These are phyloP conservation scores for Sinotaia quadrata DNA, from an alignment of 2,888 invertebrate genomes.

Conservation along the genomic window DNA sequence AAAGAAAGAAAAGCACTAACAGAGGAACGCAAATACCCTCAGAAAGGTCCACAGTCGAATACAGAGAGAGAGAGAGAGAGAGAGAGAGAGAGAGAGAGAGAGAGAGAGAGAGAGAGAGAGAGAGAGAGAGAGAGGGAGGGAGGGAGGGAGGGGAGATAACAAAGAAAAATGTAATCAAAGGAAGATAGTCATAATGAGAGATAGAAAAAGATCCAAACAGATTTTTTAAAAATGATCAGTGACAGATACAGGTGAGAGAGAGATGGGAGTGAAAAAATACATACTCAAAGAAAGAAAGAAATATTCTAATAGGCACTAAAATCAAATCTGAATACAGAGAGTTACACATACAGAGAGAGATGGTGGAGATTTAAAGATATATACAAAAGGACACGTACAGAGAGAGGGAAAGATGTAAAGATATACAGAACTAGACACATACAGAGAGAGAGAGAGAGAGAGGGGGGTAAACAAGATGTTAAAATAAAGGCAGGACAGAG, in stretches of 20 bases:
- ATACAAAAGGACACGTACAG: too few species aligned
- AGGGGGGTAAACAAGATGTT: too few species aligned
- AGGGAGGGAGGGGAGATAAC: conserved; percentile 1
- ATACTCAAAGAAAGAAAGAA: too few species aligned
- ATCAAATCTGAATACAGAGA: too few species aligned
- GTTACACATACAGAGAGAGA: too few species aligned
- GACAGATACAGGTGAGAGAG: not conserved
- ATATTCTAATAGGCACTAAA: too few species aligned
- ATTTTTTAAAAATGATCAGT: not conserved
- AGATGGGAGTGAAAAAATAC: not conserved
- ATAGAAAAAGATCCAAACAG: not conserved
- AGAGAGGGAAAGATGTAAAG: too few species aligned
- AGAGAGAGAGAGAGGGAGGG: conserved; percentile 7
- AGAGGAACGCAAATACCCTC: not conserved
- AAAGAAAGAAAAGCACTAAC: too few species aligned
- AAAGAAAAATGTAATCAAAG: not conserved
- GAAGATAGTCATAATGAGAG: not conserved
- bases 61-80: conserved; percentile 10
- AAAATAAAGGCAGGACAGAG: too few species aligned
- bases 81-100: conserved; percentile 13
- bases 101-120: conserved; percentile 13
- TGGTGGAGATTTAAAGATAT: too few species aligned
- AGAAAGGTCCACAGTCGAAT: conserved; percentile 1
- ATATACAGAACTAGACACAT: too few species aligned
- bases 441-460: too few species aligned